Evolutionary conservation across 2,113 vertebrate species (phyloP).

Genomic region (Grus americana): DNA sequence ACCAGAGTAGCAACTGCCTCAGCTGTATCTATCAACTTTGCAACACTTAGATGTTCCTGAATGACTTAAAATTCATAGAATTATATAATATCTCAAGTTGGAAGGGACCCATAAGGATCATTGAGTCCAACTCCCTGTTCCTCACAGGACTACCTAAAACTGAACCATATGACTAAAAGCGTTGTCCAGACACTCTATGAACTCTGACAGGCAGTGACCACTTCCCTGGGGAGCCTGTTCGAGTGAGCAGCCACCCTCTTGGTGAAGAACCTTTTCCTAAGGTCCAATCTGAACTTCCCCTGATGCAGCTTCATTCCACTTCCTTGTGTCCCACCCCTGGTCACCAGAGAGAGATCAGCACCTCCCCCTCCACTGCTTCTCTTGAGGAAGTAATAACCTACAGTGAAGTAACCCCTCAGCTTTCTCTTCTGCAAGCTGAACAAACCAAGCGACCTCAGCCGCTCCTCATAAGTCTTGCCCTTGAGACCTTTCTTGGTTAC

Average conservation of each 20-base stretch:
- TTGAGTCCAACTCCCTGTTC: no score
- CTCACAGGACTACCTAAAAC: not conserved
- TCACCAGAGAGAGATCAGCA: not conserved
- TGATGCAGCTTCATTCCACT: not conserved
- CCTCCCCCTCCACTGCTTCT: fast-evolving
- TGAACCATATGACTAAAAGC: not conserved
- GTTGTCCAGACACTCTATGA: not conserved
- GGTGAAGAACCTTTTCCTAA: not conserved
- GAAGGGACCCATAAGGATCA: not conserved
- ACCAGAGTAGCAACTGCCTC: not conserved
- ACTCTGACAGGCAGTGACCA: not conserved
- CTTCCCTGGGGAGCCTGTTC: not conserved
- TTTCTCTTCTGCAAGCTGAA: not conserved
- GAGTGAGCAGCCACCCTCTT: no score
- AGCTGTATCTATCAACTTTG: not conserved
- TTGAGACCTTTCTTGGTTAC: not conserved
- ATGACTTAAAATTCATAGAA: not conserved
- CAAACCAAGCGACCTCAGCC: not conserved
- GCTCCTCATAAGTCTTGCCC: not conserved
- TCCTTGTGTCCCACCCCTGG: fast-evolving
- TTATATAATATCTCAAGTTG: not conserved
- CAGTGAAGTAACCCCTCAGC: fast-evolving
- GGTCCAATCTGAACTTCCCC: not conserved
- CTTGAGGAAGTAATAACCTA: not conserved
- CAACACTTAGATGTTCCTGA: no score